Base-by-base conservation (phyloP, 2,888 invertebrate species). In the Conistra vaccinii region DNA sequence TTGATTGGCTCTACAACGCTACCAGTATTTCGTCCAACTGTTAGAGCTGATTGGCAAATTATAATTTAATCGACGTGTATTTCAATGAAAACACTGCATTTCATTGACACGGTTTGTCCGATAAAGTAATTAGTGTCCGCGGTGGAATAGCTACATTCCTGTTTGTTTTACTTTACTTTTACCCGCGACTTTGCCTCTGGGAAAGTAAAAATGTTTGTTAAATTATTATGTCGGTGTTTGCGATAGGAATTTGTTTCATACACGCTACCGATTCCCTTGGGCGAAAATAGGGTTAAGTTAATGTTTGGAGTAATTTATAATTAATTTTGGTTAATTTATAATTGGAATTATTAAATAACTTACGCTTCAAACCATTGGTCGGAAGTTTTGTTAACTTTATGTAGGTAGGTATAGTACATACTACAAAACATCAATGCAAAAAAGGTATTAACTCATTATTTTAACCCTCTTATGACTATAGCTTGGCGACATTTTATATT, bases 1-100 rank as follows among this genome's bases (percentile, higher is more conserved):
- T 95, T 95, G 95, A 96, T 96, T 96, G 95, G 92, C 90, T 48
- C 48, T 91, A 91, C 91, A 90, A 85, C 86, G 85, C 88, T 87
- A 90, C 90, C 90, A 88, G 88, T 91, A 90, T 91, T 89, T 89
- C 85, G 81, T 81, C 83, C 86, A 87, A 81, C 89, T 86, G 90
- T 91, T 93, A 91, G 90, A 88, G 86, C 86, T 89, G 89, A 92
- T 92, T 91, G 91, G 90, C 86, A 89, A 92, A 92, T 92, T 91
- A 91, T 93, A 92, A 94, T 92, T 91, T 89, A 91, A 92, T 93
- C 88, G 76, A 69, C 76, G 69, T 69, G 76, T 86, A 85, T 86
- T 86, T 86, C 85, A 90, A 88, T 89, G 87, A 87, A 88, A 88
- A 89, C 84, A 88, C 73, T 84, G 81, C 74, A 85, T 83, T 87